A percentile compares a stretch with the other conserved stretches of the same genome.
phyloP scores from a whole-genome alignment of 2,797 vertebrate genomes.

The Helarctos malayanus region DNA sequence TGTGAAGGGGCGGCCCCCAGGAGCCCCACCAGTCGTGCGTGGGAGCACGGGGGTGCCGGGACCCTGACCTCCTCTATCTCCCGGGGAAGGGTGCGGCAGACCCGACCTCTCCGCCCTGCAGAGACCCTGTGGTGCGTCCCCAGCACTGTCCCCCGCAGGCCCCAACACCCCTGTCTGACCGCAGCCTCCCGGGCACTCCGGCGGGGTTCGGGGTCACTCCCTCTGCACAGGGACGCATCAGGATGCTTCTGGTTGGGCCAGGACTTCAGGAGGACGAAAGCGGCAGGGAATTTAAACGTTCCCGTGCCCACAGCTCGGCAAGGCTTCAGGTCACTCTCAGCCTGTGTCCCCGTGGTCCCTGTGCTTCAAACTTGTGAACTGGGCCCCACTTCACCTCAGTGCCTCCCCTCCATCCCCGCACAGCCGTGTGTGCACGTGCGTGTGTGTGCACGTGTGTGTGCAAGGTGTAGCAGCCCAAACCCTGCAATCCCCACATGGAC shows the following conservation, averaged over 20 bases:
- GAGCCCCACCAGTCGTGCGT: accelerated
- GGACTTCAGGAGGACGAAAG: not conserved
- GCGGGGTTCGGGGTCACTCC: not conserved
- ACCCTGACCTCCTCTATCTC: not conserved
- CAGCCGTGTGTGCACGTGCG: not conserved
- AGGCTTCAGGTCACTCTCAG: not conserved
- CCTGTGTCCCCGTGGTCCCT: not conserved
- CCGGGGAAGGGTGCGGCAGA: no score
- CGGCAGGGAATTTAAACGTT: not conserved
- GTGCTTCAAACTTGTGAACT: not conserved
- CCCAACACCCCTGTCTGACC: not conserved
- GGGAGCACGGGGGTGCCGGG: not conserved
- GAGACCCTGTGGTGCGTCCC: no score
- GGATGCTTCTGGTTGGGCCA: accelerated
- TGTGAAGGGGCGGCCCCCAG: not conserved
- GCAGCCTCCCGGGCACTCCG: not conserved
- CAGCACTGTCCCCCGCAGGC: accelerated
- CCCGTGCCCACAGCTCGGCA: not conserved
- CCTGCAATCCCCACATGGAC: not conserved
- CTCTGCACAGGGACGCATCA: accelerated
- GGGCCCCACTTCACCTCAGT: not conserved
- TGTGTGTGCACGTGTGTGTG: not conserved
- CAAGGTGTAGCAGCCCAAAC: not conserved
- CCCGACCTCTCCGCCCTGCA: no score
- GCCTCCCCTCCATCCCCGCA: not conserved